Evolutionary conservation across 2,113 vertebrate species (phyloP).

Genomic region (Caloenas nicobarica): DNA sequence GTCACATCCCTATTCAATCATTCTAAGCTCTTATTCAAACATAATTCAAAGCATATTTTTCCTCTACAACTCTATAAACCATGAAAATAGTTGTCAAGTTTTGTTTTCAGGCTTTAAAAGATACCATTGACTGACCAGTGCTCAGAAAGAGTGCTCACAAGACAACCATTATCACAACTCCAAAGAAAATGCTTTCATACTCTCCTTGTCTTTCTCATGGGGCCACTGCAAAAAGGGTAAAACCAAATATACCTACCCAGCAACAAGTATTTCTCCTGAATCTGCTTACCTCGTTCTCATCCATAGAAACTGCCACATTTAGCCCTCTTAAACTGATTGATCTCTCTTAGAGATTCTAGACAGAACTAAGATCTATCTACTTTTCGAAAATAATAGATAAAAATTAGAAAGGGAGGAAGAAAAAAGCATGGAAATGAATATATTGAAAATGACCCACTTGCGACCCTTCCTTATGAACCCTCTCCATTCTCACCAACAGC

Average conservation of each 20-base stretch:
- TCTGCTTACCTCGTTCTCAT: constrained; percentile 5
- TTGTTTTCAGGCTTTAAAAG: constrained; percentile 9
- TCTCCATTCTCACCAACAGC: background rate
- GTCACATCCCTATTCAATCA: background rate
- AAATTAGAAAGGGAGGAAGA: background rate
- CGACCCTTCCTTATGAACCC: background rate
- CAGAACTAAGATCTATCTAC: background rate
- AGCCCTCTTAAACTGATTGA: background rate
- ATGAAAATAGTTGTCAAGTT: constrained; percentile 2
- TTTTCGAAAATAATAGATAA: background rate
- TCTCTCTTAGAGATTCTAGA: background rate
- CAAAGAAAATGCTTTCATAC: constrained; percentile 37
- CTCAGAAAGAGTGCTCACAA: constrained; percentile 22
- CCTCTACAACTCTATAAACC: background rate
- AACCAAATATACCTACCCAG: background rate
- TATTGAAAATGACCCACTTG: background rate
- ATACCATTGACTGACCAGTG: background rate
- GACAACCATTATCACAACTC: background rate
- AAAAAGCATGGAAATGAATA: constrained; percentile 1
- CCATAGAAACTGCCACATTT: background rate
- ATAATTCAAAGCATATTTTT: constrained; percentile 25
- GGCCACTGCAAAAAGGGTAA: constrained; percentile 37
- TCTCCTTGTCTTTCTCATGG: constrained; percentile 9
- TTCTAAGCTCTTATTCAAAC: background rate
- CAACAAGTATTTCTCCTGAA: background rate